These are phyloP conservation scores for Bombus impatiens DNA, from an alignment of 1,140 invertebrate species.

Conservation along the genomic window DNA sequence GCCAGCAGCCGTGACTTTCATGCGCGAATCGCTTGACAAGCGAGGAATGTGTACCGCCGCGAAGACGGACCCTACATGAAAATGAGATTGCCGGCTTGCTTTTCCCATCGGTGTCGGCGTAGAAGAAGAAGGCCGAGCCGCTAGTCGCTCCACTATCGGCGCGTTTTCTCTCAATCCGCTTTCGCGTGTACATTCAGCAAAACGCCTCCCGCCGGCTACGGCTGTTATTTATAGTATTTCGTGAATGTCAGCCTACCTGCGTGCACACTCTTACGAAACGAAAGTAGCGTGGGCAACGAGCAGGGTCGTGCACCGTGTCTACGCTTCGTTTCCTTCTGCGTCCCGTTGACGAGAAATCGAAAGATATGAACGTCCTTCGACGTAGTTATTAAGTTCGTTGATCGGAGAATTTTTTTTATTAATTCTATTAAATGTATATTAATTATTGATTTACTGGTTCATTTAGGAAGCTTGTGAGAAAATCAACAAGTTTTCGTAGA, in stretches of 20 bases:
- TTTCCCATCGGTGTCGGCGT: constrained; percentile 57
- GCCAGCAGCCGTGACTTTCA: constrained; percentile 50
- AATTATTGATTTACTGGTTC: too few species aligned
- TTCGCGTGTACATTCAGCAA: constrained; percentile 47
- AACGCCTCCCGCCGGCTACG: constrained; percentile 14
- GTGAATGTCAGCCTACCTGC: constrained; percentile 18
- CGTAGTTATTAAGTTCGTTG: too few species aligned
- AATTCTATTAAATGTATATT: too few species aligned
- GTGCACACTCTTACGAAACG: constrained; percentile 42
- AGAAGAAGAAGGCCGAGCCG: constrained; percentile 65
- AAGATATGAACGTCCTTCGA: too few species aligned
- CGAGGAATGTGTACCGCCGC: constrained; percentile 56
- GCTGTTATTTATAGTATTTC: constrained; percentile 53
- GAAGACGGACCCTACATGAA: constrained; percentile 65
- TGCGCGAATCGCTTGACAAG: constrained; percentile 49
- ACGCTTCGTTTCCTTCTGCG: neutral
- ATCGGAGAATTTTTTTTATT: neutral
- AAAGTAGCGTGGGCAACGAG: constrained; percentile 49
- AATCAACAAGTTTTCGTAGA: too few species aligned
- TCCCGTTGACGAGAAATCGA: neutral
- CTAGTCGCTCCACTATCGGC: constrained; percentile 68
- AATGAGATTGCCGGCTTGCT: constrained; percentile 64
- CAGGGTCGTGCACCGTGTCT: neutral
- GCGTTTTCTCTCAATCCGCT: constrained; percentile 67
- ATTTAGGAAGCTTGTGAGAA: too few species aligned